Evolutionary conservation across 30 jellyfish, hydroid and myxozoan species (phyloP), one percentile per base, ranked within the genome.

Genomic region (Hydra vulgaris): DNA sequence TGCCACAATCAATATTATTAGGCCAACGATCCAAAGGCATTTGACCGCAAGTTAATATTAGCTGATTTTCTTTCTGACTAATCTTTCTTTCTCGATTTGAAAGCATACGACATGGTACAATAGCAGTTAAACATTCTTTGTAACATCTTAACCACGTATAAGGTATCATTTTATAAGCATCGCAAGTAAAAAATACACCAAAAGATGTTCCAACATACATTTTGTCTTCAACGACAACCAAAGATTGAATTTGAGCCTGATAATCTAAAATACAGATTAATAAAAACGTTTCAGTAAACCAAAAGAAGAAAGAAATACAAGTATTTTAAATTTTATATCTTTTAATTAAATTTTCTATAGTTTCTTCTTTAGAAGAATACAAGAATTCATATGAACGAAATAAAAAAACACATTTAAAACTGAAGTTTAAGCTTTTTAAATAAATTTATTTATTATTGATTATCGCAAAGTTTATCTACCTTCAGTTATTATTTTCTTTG

Each of bases 121-220:
- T 82, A 82, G 72, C 66, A 81, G 77, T 96, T 20, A 92, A 73
- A n/a, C 67, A 87, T 67, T 92, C 96, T 7, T 89, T 81, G 81
- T 66, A 92, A 83, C 98, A 92, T 23, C 96, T 95, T 23, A 92
- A 25, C 54, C 71, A 52, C 12, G 70, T 22, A 53, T 77, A 68
- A 1, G 94, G 95, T 25, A 23, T 73, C 79, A 92, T 71, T 8
- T 95, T 72, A 81, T 76, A 68, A 71, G 92, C 80, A 71, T 92
- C 95, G 77, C 98, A 92, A 26, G 88, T 78, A 79, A 84, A 53
- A 80, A 92, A 52, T 61, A 86, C 76, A 15, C 98, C 98, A 78
- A 66, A 84, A 19, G 95, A 74, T 23, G 98, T 92, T 19, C 98
- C 98, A 55, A 92, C 79, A 84, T 92, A 92, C 72, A 92, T 84